Evolutionary conservation across 1,140 invertebrate species (phyloP), one percentile per base, ranked within the genome.

Genomic region (Bombus impatiens): DNA sequence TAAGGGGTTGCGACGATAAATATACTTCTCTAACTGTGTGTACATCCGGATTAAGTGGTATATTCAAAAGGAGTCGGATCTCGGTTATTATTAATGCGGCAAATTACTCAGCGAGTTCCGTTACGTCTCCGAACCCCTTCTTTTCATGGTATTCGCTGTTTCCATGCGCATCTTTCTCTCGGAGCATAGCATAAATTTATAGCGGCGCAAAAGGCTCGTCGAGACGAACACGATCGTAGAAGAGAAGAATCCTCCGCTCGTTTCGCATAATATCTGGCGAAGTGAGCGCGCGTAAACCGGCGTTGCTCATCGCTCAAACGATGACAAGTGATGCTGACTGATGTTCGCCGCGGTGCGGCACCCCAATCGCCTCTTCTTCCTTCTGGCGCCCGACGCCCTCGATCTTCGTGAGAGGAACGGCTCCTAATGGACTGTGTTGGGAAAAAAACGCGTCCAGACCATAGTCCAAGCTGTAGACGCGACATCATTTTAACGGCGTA

Each of bases 251-350:
- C 32, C 85, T 84, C 83, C 82, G 59, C 86, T 79, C 90, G 78
- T 90, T 87, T 87, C 87, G 82, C 86, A 82, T 75, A 90, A 86
- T 67, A 81, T 78, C 79, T 74, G 53, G 40, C 53, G 74, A 74
- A 72, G 76, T 71, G 62, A 62, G 68, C 82, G 57, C 86, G 72
- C 47, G 70, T 68, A 88, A 81, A 86, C 76, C 78, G 68, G 47
- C 77, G 67, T 44, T 87, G 87, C 88, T 91, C 90, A 92, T 93
- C 92, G 87, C 88, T 93, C 90, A 92, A 91, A 91, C 85, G 87
- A 92, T 93, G 92, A 93, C 90, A 93, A 91, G 87, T 91, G 91
- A 92, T 92, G 91, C 92, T 90, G 92, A 91, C 91, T 92, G 91
- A 92, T 92, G 90, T 86, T 92, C 87, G 40, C 65, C 75, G 87